Evolutionary conservation across 1,140 invertebrate species (phyloP).

Genomic region (Penaeus chinensis): DNA sequence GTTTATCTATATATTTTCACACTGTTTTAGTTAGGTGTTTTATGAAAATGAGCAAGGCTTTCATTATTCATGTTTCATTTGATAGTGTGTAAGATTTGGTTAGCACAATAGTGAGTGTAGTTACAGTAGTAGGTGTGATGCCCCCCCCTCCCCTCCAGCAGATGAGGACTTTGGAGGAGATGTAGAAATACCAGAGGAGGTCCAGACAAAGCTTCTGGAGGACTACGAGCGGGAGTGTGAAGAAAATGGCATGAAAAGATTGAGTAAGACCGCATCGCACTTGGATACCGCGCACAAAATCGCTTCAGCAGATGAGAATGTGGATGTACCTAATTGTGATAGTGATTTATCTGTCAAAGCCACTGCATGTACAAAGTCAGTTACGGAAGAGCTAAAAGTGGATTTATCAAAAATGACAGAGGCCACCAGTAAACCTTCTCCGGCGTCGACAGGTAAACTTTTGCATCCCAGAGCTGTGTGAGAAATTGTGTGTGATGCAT

Average conservation of each 20-base stretch:
- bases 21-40: too few relatives aligned
- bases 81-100: slow-evolving; percentile 12
- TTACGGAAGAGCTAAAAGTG: slow-evolving; percentile 42
- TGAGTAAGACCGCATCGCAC: slow-evolving; percentile 3
- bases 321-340: not conserved
- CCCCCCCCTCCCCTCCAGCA: slow-evolving; percentile 42
- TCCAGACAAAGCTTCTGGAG: slow-evolving; percentile 47
- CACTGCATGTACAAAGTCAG: slow-evolving; percentile 27
- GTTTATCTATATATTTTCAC: too few relatives aligned
- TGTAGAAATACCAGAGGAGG: slow-evolving; percentile 54
- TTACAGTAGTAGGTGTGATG: slow-evolving; percentile 47
- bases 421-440: slow-evolving; percentile 52
- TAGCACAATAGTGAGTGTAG: not conserved
- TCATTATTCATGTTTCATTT: not conserved
- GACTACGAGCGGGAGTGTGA: slow-evolving; percentile 55
- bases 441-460: slow-evolving; percentile 55
- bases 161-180: slow-evolving; percentile 58
- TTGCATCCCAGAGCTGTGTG: not conserved
- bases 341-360: slow-evolving; percentile 12
- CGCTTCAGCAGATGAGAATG: slow-evolving; percentile 22
- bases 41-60: too few relatives aligned
- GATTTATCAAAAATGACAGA: slow-evolving; percentile 51
- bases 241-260: slow-evolving; percentile 33
- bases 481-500: slow-evolving; percentile 6
- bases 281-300: slow-evolving; percentile 14